A percentile compares a stretch with the other conserved stretches of the same genome.
Conservation (phyloP, 1,140 invertebrate species). For the Aethina tumida region DNA sequence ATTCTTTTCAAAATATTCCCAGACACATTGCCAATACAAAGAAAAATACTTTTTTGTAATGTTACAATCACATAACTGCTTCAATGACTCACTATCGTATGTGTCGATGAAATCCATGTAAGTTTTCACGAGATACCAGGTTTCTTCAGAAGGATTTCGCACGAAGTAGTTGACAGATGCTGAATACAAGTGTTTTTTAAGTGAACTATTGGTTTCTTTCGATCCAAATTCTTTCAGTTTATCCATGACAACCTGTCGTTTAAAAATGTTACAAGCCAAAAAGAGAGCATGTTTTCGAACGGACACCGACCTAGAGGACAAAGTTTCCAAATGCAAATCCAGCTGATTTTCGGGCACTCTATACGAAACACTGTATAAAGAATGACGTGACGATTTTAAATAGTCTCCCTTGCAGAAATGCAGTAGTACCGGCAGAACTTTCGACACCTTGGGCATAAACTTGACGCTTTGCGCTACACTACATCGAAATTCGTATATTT, state of each 20-base stretch:
- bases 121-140: conserved; percentile 1
- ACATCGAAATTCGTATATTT: not conserved
- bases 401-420: conserved; percentile 10
- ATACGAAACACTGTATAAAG: conserved; percentile 10
- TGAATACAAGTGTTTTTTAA: not conserved
- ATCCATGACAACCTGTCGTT: not conserved
- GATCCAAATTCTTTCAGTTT: not conserved
- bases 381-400: conserved; percentile 4
- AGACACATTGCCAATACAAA: too few species aligned
- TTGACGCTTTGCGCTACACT: conserved; percentile 5
- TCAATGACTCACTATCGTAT: too few species aligned
- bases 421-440: conserved; percentile 6
- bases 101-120: too few species aligned
- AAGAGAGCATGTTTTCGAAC: conserved; percentile 12
- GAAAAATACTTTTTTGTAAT: too few species aligned
- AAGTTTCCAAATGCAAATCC: conserved; percentile 1
- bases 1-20: too few species aligned
- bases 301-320: conserved; percentile 5
- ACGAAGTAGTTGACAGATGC: not conserved
- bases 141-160: not conserved
- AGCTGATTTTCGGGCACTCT: conserved; percentile 9
- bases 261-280: conserved; percentile 5
- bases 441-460: not conserved
- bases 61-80: too few species aligned
- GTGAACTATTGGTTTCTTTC: not conserved